Evolutionary conservation across 2,113 vertebrate species (phyloP).

Genomic region (Quiscalus mexicanus): DNA sequence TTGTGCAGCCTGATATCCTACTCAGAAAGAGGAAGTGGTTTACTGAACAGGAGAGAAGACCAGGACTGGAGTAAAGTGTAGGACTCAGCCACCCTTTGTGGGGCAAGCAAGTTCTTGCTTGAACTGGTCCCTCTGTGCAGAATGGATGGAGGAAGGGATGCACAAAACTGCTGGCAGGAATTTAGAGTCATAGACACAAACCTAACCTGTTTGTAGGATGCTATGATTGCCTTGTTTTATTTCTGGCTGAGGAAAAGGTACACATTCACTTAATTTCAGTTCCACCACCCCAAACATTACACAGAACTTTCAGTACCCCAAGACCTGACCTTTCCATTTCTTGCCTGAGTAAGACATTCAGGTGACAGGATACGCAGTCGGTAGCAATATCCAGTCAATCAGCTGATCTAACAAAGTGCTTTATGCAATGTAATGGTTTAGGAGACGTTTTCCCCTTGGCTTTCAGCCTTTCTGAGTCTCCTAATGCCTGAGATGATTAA

Average conservation of each 20-base stretch:
- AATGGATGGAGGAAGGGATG: neutral
- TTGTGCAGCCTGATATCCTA: neutral
- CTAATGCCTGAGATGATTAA: neutral
- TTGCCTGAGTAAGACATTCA: neutral
- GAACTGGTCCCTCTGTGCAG: neutral
- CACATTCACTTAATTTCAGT: neutral
- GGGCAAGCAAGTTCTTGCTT: neutral
- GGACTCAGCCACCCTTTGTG: neutral
- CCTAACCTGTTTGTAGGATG: neutral
- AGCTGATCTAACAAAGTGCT: neutral
- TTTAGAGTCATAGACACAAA: neutral
- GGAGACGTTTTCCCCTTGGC: neutral
- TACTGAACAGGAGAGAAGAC: neutral
- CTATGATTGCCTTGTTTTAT: neutral
- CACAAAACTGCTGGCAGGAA: neutral
- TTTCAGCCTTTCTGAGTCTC: neutral
- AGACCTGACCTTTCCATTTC: neutral
- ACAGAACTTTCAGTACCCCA: neutral
- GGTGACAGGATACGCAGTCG: neutral
- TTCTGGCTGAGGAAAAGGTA: neutral
- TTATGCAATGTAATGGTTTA: neutral
- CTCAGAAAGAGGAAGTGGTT: neutral
- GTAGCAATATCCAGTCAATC: neutral
- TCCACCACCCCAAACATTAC: neutral
- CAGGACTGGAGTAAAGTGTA: neutral